Evolutionary conservation across 2,888 invertebrate genomes (phyloP), one percentile per base, ranked within the genome.

Genomic region (Dasypogon diadema): DNA sequence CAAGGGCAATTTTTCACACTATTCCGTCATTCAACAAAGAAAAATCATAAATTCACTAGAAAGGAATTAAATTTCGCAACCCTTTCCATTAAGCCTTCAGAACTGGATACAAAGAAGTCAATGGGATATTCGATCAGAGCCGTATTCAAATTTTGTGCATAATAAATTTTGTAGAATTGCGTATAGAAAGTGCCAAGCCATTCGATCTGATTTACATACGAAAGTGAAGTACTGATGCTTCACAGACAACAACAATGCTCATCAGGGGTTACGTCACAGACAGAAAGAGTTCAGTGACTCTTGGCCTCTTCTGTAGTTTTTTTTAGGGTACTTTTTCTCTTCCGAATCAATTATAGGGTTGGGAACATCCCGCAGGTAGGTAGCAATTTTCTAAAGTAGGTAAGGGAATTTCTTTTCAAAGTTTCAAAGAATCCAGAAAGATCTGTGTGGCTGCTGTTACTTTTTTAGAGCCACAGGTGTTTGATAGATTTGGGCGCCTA

Each of bases 1-100:
- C 48, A 46, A 54, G 30, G 54, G 70, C 18, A 51, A 77, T 75
- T 76, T 77, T 75, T 77, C 77, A 75, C 77, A 76, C 74, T 74
- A 60, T 68, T 65, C 24, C 51, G 65, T 70, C 60, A n/a, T 51
- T 3, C 70, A 75, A 77, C 77, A 77, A 77, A 74, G 75, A 68
- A 68, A 46, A 55, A 70, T 75, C 75, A 75, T 77, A 75, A 77
- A 77, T 74, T 54, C 34, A 51, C 51, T 54, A 54, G 54, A 24
- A 70, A 51, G 34, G 54, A 70, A 70, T 70, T 54, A 54, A 70
- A 70, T 70, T 70, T 70, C 54, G 70, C 54, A 54, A 70, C 70
- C 70, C 70, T 70, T 70, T 54, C 24, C 12, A 42, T 2, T 6
- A n/a, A 12, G 42, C 42, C 6, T 42, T n/a, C n/a, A 42, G 42